Percentiles rank a stretch among this genome's conserved stretches.
These are phyloP conservation scores for Capitella teleta DNA, from an alignment of 1,140 invertebrate species.

Conservation along the genomic window DNA sequence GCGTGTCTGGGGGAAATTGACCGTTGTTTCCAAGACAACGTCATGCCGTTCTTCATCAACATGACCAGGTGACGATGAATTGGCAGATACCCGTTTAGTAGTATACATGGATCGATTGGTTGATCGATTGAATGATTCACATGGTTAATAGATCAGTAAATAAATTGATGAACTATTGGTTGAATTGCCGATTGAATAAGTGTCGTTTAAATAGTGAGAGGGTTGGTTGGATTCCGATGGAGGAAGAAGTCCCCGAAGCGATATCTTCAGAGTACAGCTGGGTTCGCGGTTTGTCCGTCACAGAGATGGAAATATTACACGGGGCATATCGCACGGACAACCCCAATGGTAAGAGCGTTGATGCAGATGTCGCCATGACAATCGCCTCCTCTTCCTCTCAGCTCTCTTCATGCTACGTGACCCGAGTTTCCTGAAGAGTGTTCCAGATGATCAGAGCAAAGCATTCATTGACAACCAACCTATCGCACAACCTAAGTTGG, in stretches of 20 bases:
- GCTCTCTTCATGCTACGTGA: slow-evolving; percentile 12
- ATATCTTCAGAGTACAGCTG: slow-evolving; percentile 29
- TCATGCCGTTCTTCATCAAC: slow-evolving; percentile 9
- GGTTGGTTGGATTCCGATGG: slow-evolving; percentile 37
- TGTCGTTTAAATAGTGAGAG: too few relatives aligned
- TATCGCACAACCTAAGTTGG: slow-evolving; percentile 3
- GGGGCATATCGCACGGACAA: slow-evolving; percentile 37
- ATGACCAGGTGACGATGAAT: slow-evolving; percentile 1
- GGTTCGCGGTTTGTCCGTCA: slow-evolving; percentile 31
- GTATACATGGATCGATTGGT: too few relatives aligned
- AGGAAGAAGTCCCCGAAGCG: slow-evolving; percentile 31
- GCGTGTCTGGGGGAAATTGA: slow-evolving; percentile 7
- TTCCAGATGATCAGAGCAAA: slow-evolving; percentile 2
- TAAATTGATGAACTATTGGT: neutral
- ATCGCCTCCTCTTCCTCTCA: too few relatives aligned
- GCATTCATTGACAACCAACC: slow-evolving; percentile 10
- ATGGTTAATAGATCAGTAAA: neutral
- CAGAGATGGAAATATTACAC: slow-evolving; percentile 37
- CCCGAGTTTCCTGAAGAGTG: slow-evolving; percentile 5
- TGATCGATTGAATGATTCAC: neutral
- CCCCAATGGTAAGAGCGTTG: slow-evolving; percentile 35
- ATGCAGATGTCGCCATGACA: too few relatives aligned
- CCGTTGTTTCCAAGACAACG: slow-evolving; percentile 2
- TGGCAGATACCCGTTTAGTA: neutral
- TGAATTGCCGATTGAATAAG: too few relatives aligned